Evolutionary conservation across 2,797 vertebrate species (phyloP).

Genomic region (Sebastiscus albofasciatus): DNA sequence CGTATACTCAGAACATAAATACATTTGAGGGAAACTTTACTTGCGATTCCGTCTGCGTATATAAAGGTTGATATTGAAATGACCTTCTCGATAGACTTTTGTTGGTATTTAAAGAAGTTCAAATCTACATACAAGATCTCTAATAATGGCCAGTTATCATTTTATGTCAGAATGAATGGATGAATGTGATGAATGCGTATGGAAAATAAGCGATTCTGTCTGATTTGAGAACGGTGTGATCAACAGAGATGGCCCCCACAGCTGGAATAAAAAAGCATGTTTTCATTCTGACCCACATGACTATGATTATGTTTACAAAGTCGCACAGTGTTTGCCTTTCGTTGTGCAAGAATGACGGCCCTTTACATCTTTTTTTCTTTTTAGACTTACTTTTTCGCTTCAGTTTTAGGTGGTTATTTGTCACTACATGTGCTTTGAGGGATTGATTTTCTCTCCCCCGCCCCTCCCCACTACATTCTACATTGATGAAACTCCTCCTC

Average conservation of each 20-base stretch:
- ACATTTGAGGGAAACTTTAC: slow-evolving; percentile 46
- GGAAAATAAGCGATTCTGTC: not conserved
- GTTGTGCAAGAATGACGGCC: not conserved
- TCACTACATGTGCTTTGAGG: slow-evolving; percentile 66
- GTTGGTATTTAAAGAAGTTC: slow-evolving; percentile 32
- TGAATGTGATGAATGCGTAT: slow-evolving; percentile 13
- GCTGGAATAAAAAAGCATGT: slow-evolving; percentile 8
- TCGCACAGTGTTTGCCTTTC: slow-evolving; percentile 48
- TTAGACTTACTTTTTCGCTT: slow-evolving; percentile 28
- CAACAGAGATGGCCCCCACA: slow-evolving; percentile 7
- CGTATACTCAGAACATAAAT: slow-evolving; percentile 47
- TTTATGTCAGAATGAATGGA: slow-evolving; percentile 4
- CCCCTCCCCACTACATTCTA: slow-evolving; percentile 42
- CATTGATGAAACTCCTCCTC: slow-evolving; percentile 77
- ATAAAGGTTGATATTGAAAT: slow-evolving; percentile 58
- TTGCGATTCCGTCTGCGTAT: slow-evolving; percentile 12
- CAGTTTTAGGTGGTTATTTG: slow-evolving; percentile 69
- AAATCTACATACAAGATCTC: slow-evolving; percentile 15
- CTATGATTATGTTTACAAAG: slow-evolving; percentile 58
- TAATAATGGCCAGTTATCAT: not conserved
- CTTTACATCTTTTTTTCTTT: slow-evolving; percentile 13
- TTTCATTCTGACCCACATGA: slow-evolving; percentile 49
- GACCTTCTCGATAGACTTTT: slow-evolving; percentile 36
- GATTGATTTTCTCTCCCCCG: slow-evolving; percentile 73
- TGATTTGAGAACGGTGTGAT: slow-evolving; percentile 26